A percentile compares a stretch with the other conserved stretches of the same genome.
Evolutionary conservation across 2,113 vertebrate genomes (phyloP).

Genomic region (Spilogale gracilis): DNA sequence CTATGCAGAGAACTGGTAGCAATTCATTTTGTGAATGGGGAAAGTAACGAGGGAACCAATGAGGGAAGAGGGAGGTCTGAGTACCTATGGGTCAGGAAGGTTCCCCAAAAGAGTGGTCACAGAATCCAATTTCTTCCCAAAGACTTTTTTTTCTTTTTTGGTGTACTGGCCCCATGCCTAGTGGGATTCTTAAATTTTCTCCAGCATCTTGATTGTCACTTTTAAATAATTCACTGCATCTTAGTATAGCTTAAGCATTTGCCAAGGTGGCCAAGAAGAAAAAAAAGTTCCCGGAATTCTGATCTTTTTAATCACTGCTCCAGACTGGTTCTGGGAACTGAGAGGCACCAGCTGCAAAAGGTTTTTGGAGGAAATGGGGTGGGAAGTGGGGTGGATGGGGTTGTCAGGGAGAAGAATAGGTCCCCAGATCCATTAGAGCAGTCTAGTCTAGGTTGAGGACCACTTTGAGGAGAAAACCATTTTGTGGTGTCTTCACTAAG

Average conservation of each 20-base stretch:
- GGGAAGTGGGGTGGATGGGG: conserved; percentile 42
- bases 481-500: conserved; percentile 26
- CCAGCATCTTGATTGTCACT: conserved; percentile 25
- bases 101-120: neutral
- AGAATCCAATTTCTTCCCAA: neutral
- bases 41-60: neutral
- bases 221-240: conserved; percentile 51
- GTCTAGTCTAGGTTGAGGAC: neutral
- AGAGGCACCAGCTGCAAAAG: conserved; percentile 75
- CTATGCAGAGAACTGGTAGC: neutral
- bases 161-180: neutral
- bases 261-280: conserved; percentile 61
- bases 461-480: conserved; percentile 51
- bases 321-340: conserved; percentile 73
- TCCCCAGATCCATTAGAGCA: conserved; percentile 14
- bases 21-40: neutral
- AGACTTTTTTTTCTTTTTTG: neutral
- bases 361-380: conserved; percentile 55
- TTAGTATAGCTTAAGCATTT: conserved; percentile 48
- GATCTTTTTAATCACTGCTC: conserved; percentile 74
- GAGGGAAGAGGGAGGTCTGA: neutral
- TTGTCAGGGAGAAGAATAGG: conserved; percentile 18
- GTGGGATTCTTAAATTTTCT: conserved; percentile 48
- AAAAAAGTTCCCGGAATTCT: conserved; percentile 64
- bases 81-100: neutral